A percentile compares a stretch with the other conserved stretches of the same genome.
These are phyloP conservation scores for Apodemia mormo DNA, from an alignment of 2,888 invertebrate species.

Conservation along the genomic window DNA sequence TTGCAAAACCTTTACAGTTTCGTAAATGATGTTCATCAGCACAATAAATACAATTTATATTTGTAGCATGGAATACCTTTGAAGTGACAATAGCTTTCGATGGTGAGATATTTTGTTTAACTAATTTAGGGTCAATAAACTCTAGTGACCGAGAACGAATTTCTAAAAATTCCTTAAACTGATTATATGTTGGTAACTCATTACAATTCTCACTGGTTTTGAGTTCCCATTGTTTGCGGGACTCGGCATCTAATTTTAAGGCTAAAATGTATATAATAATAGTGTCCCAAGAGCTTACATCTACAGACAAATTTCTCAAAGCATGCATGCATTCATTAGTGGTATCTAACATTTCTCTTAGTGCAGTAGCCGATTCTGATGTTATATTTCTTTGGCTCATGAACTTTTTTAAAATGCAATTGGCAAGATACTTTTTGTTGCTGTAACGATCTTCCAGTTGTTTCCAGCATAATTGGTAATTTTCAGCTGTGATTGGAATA, in stretches of 20 bases:
- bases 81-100: not conserved
- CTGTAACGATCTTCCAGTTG: slow-evolving; percentile 32
- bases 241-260: slow-evolving; percentile 28
- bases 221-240: slow-evolving; percentile 29
- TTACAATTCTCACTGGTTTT: slow-evolving; percentile 20
- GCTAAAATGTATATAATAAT: slow-evolving; percentile 26
- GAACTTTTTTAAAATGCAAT: slow-evolving; percentile 31
- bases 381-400: slow-evolving; percentile 25
- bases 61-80: not conserved
- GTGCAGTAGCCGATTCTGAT: slow-evolving; percentile 30
- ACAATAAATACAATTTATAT: slow-evolving; percentile 15
- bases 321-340: slow-evolving; percentile 34
- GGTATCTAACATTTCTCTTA: slow-evolving; percentile 36
- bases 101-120: not conserved
- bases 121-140: slow-evolving; percentile 24
- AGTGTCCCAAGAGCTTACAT: slow-evolving; percentile 26
- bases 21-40: slow-evolving; percentile 35
- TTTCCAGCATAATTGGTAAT: slow-evolving; percentile 35
- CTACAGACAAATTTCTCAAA: slow-evolving; percentile 28
- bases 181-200: slow-evolving; percentile 22
- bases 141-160: slow-evolving; percentile 25
- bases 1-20: slow-evolving; percentile 36
- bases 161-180: slow-evolving; percentile 26
- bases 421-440: slow-evolving; percentile 36
- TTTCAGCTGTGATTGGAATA: slow-evolving; percentile 29